Evolutionary conservation across 2,888 invertebrate species (phyloP).

Genomic region (Drosophila percnosoma): DNA sequence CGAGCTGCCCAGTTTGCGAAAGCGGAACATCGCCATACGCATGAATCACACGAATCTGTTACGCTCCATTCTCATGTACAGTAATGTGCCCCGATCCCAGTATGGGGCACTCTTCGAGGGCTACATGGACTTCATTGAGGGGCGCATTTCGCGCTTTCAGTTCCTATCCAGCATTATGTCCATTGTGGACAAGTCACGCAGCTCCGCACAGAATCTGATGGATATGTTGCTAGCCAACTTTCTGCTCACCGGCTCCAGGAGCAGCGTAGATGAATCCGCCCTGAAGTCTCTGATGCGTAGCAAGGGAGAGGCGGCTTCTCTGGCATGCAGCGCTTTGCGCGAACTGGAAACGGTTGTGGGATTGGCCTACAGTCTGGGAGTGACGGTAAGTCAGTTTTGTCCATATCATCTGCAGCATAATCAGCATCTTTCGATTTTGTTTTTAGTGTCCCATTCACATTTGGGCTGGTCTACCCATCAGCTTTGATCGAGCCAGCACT

Average conservation of each 20-base stretch:
- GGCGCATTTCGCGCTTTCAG: constrained; percentile 89
- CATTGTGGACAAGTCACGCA: constrained; percentile 87
- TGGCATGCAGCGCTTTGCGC: constrained; percentile 89
- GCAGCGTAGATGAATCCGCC: constrained; percentile 79
- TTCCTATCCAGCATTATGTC: constrained; percentile 89
- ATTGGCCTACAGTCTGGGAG: constrained; percentile 90
- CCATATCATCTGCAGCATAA: background rate
- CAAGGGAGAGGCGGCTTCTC: constrained; percentile 88
- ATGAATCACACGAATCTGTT: constrained; percentile 92
- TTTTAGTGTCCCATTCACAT: constrained; percentile 87
- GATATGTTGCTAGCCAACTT: constrained; percentile 83
- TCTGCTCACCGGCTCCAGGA: constrained; percentile 78
- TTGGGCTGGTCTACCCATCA: constrained; percentile 85
- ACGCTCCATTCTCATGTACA: constrained; percentile 91
- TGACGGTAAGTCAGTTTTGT: constrained; percentile 87
- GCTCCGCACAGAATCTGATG: constrained; percentile 81
- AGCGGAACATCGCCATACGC: constrained; percentile 89
- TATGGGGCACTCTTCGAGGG: constrained; percentile 84
- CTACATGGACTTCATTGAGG: constrained; percentile 85
- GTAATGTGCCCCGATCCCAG: constrained; percentile 90
- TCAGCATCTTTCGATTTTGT: background rate
- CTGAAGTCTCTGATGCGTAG: constrained; percentile 88
- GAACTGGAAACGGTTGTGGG: constrained; percentile 91
- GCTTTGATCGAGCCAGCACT: constrained; percentile 86
- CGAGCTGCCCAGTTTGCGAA: constrained; percentile 88